Conservation (phyloP, 1,140 invertebrate species). For the Druon quercuslanigerum region DNA sequence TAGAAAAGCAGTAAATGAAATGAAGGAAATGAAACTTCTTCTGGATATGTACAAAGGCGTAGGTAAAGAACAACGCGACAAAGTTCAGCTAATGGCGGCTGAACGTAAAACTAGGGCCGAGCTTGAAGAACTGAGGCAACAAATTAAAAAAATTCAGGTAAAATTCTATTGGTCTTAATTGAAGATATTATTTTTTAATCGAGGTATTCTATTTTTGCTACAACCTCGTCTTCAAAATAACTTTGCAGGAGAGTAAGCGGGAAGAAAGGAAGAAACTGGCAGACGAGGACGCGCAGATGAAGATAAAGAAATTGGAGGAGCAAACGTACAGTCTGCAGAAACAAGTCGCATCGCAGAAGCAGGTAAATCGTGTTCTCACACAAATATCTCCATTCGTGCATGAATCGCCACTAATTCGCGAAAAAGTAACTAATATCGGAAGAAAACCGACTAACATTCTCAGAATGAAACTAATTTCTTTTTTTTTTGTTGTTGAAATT, state of each 20-base stretch:
- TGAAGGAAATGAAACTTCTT: constrained; percentile 94
- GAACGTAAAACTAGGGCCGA: constrained; percentile 94
- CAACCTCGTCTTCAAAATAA: constrained; percentile 43
- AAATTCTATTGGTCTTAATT: background rate
- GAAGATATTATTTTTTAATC: constrained; percentile 11
- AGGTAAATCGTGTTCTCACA: constrained; percentile 75
- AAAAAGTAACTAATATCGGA: constrained; percentile 1
- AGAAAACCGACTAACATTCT: background rate
- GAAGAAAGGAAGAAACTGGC: constrained; percentile 94
- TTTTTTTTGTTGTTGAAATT: background rate
- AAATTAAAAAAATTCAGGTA: constrained; percentile 89
- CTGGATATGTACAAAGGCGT: constrained; percentile 98
- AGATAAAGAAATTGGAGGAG: constrained; percentile 96
- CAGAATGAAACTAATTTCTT: background rate
- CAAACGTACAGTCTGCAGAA: constrained; percentile 89
- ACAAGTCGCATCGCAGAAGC: constrained; percentile 90
- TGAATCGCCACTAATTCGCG: constrained; percentile 40
- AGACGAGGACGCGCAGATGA: constrained; percentile 95
- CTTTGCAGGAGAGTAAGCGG: constrained; percentile 88
- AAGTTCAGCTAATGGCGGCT: constrained; percentile 96
- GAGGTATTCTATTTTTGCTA: constrained; percentile 16
- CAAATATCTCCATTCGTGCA: constrained; percentile 31
- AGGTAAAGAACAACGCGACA: constrained; percentile 96
- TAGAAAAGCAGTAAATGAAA: constrained; percentile 94
- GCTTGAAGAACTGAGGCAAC: constrained; percentile 90